These are phyloP conservation scores for Erannis defoliaria DNA, from an alignment of 2,888 invertebrate genomes.

Conservation along the genomic window DNA sequence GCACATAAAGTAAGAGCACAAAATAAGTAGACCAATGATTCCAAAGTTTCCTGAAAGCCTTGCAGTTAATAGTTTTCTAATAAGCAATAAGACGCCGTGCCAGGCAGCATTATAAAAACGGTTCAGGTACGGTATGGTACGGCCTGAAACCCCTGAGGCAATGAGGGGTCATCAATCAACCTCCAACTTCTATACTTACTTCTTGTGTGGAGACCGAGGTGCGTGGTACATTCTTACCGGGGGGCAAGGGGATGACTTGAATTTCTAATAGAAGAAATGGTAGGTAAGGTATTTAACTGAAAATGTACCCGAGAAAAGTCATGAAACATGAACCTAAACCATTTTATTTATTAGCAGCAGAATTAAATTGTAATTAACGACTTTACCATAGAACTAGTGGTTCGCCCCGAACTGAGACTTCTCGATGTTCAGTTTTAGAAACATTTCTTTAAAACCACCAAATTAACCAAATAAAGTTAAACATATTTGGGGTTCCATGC, in stretches of 20 bases:
- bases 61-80: slow-evolving; percentile 34
- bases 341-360: no score
- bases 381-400: no score
- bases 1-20: background rate
- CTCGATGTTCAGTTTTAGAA: no score
- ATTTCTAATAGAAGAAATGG: background rate
- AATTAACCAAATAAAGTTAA: no score
- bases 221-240: slow-evolving; percentile 17
- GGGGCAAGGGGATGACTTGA: background rate
- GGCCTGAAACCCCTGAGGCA: slow-evolving; percentile 28
- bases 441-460: no score
- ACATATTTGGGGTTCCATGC: no score
- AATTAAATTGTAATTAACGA: no score
- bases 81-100: slow-evolving; percentile 32
- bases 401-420: no score
- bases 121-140: slow-evolving; percentile 42
- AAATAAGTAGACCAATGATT: background rate
- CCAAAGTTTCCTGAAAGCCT: slow-evolving; percentile 11
- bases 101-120: slow-evolving; percentile 20
- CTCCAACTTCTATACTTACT: background rate
- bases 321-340: no score
- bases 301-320: background rate
- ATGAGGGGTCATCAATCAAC: slow-evolving; percentile 41
- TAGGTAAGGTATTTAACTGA: background rate
- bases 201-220: slow-evolving; percentile 7